A percentile compares a stretch with the other conserved stretches of the same genome.
Conservation (phyloP, 2,113 vertebrate species). For the Sprattus sprattus region DNA sequence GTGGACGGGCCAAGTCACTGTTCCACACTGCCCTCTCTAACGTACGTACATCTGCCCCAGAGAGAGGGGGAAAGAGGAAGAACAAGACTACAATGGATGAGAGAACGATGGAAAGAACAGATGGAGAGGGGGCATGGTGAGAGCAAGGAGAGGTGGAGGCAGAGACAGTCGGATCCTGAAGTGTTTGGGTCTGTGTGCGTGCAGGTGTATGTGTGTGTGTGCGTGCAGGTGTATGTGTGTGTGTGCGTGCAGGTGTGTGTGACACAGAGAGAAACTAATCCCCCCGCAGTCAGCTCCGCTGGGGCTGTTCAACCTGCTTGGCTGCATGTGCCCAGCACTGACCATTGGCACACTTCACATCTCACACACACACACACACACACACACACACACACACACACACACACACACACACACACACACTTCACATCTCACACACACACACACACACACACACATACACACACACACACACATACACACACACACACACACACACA, state of each 20-base stretch:
- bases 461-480: conserved; percentile 19
- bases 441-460: too few relatives aligned
- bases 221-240: too few relatives aligned
- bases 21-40: too few relatives aligned
- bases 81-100: not conserved
- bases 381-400: too few relatives aligned
- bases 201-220: too few relatives aligned
- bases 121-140: not conserved
- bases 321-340: not conserved
- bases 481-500: conserved; percentile 16
- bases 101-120: not conserved
- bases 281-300: not conserved
- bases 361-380: too few relatives aligned
- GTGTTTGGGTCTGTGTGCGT: not conserved
- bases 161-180: not conserved
- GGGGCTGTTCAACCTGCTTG: not conserved
- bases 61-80: not conserved
- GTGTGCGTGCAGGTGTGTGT: too few relatives aligned
- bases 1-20: too few relatives aligned
- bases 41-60: too few relatives aligned
- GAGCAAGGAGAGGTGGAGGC: too few relatives aligned
- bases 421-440: too few relatives aligned
- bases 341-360: conserved; percentile 15
- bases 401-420: too few relatives aligned
- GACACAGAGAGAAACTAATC: not conserved